Percentiles rank a stretch among this genome's conserved stretches.
phyloP scores from a whole-genome alignment of 2,888 invertebrate species.

The Tenthredo mesomela region DNA sequence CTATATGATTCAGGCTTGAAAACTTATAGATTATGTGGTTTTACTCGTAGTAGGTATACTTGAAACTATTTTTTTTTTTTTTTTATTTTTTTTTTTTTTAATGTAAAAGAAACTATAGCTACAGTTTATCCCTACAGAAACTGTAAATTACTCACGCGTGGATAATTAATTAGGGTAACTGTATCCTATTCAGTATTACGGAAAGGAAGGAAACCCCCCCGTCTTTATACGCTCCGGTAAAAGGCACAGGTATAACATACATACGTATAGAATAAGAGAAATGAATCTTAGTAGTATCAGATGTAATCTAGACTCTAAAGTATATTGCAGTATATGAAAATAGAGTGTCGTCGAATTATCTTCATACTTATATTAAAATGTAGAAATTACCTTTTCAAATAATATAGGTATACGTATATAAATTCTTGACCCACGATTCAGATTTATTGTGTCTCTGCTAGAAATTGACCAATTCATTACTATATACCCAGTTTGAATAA shows the following conservation, averaged over 20 bases:
- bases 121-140: not conserved
- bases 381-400: not conserved
- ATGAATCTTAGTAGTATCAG: not conserved
- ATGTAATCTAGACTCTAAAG: not conserved
- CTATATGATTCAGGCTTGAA: not conserved
- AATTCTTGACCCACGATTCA: not conserved
- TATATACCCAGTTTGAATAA: not conserved
- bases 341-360: not conserved
- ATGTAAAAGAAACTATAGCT: not conserved
- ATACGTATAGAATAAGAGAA: not conserved
- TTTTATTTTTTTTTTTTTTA: not conserved
- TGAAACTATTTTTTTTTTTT: too few relatives aligned
- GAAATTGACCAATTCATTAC: not conserved
- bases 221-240: constrained; percentile 4
- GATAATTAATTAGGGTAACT: constrained; percentile 36
- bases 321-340: not conserved
- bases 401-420: too few relatives aligned
- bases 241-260: not conserved
- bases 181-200: constrained; percentile 4
- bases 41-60: too few relatives aligned
- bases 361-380: not conserved
- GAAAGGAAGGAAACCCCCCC: constrained; percentile 20
- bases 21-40: too few relatives aligned
- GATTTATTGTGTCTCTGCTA: not conserved
- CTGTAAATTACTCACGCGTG: constrained; percentile 36